Evolutionary conservation across 2,797 vertebrate species (phyloP), one percentile per base, ranked within the genome.

Genomic region (Trematocara caparti): DNA sequence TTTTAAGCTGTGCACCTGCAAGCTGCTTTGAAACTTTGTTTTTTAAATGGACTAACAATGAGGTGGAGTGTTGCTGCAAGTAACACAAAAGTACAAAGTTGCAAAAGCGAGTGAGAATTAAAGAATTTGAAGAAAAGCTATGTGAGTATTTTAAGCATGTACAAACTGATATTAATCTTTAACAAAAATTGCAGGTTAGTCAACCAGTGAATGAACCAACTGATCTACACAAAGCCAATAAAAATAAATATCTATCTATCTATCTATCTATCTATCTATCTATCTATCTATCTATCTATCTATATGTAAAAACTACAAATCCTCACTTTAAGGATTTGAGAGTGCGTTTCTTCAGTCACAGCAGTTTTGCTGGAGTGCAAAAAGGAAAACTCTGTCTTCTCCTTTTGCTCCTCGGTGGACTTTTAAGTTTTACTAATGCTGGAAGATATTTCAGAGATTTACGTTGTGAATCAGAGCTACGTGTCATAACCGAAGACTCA

Each of bases 401-500:
- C 38, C 53, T 53, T 53, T 11, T 43, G 32, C 36, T 15, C 49
- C 12, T 10, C 0, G 3, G 36, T 77, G 66, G 62, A 82, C 73
- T 2, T 71, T 72, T 30, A 38, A 24, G 51, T 80, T 84, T 73
- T 62, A 73, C 69, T 79, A 48, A 13, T 0, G 7, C 64, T 87
- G 47, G 53, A 78, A 51, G 48, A 72, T 43, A 17, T 82, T 83
- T 53, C 3, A 36, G 73, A 64, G 78, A 79, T 83, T 88, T n/a
- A 43, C 59, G 19, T 9, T 53, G 71, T 84, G 81, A 86, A 57
- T 86, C 85, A 84, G 73, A 64, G 76, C 12, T 51, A 83, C 64
- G 73, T 82, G 86, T 91, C 83, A 64, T 21, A 78, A 82, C 53
- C 1, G 13, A 53, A 38, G 82, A 84, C 78, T 88, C 88, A 48